Evolutionary conservation across 2,113 vertebrate species (phyloP), one percentile per base, ranked within the genome.

Genomic region (Orientallactaga bullata): DNA sequence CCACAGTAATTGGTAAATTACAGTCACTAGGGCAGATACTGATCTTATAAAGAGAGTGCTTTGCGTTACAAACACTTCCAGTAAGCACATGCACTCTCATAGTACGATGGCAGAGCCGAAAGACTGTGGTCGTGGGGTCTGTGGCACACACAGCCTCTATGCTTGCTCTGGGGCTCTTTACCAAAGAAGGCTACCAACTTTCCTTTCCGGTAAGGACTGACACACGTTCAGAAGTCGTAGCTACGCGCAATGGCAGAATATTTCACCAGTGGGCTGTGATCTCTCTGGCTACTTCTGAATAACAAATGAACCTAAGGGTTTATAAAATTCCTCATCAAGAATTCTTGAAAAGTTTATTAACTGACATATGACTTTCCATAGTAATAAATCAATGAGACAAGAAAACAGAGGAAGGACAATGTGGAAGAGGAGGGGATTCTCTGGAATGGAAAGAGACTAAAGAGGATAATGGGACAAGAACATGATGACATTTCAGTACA

Each of bases 361-460:
- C 35, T 61, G 73, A 61, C 60, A 88, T n/a, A 11, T 58, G 42
- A 5, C 72, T 82, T 26, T 85, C 72, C 73, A 93, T 66, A 66
- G 12, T 69, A 94, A 94, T 73, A 58, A 93, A 96, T 69, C 69
- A 90, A 88, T 28, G 73, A 88, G 55, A 55, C 55, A 55, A 55
- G 11, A 55, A 55, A 11, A 55, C 15, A 11, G 55, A 15, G 55
- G 55, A 12, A 55, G 55, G 55, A 55, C 15, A 3, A 16, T 16
- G 10, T 55, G 55, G 55, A 55, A 55, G 55, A 55, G 55, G 11
- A 55, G 15, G 55, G 55, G 55, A 6, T 10, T 55, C 55, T 55
- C 6, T 55, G 55, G 15, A 13, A 55, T 55, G 55, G 55, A 16
- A 55, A 11, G 55, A 55, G 55, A 55, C 55, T 15, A 16, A 55